Conservation (phyloP, 64 coral and sea anemone genomes). For the Montipora sp. region DNA sequence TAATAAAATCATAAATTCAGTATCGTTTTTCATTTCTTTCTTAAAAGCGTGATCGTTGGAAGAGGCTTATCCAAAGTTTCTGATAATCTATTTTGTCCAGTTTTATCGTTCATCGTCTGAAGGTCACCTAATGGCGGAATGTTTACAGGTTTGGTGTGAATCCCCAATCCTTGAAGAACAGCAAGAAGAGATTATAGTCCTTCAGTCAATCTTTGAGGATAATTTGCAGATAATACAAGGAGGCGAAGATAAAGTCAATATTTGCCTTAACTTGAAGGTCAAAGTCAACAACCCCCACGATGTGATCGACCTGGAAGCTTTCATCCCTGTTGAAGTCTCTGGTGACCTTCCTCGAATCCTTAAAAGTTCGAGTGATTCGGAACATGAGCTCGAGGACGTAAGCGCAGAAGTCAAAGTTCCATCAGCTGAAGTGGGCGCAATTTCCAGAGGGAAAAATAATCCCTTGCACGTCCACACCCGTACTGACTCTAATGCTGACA, state of each 20-base stretch:
- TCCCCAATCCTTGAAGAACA: slow-evolving; percentile 57
- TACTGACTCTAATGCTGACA: neutral
- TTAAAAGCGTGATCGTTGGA: too few species aligned
- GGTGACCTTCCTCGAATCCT: neutral
- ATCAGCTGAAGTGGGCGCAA: neutral
- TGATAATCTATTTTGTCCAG: neutral
- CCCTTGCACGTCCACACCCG: neutral
- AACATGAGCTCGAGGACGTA: neutral
- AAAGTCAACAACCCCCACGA: slow-evolving; percentile 66
- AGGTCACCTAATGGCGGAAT: slow-evolving; percentile 40
- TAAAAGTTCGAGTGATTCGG: neutral
- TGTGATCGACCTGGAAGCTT: slow-evolving; percentile 65
- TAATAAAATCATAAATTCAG: too few species aligned
- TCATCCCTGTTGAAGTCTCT: slow-evolving; percentile 55
- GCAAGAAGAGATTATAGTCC: slow-evolving; percentile 74
- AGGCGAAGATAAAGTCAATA: slow-evolving; percentile 11
- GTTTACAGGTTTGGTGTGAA: slow-evolving; percentile 41
- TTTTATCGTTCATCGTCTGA: neutral
- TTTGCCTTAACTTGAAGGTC: slow-evolving; percentile 73
- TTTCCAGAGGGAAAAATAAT: neutral
- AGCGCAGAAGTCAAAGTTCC: neutral
- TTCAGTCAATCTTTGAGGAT: slow-evolving; percentile 81
- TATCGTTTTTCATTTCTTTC: too few species aligned
- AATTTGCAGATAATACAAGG: slow-evolving; percentile 50
- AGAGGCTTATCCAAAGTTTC: neutral